Evolutionary conservation across 2,888 invertebrate species (phyloP), one percentile per base, ranked within the genome.

Genomic region (Liposcelis brunnea): DNA sequence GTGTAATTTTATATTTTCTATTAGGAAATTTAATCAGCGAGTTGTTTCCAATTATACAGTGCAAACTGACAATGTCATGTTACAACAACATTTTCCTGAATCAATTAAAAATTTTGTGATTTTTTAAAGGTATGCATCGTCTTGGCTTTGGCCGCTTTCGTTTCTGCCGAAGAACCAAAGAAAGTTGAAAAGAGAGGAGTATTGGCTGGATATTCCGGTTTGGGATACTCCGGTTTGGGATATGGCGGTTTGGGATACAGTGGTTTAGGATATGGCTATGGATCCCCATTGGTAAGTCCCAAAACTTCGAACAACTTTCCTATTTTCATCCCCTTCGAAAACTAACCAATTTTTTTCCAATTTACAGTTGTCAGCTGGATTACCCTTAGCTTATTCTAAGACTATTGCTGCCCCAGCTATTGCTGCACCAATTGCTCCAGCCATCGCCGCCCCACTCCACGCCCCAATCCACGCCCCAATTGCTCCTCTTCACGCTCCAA

Each of bases 121-220:
- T 26, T 8, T 26, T 26, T 26, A 4, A 26, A 40, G 40, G 19
- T 40, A n/a, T 40, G 40, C 40, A 14, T 40, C 16, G 37, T 36
- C 21, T 21, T 40, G 6, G 40, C 40, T 21, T 21, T 40, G 15
- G 40, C 19, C 16, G 40, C 40, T 18, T 16, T 40, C 40, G 35
- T 16, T 16, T 4, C 16, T 10, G 40, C 19, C 40, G 40, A 40
- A 14, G 19, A 14, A n/a, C 40, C 40, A 14, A 40, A 40, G 40
- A 40, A 40, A 19, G 40, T 40, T 16, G 40, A 40, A 8, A 40
- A 40, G 40, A 16, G 40, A 16, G 40, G 40, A 12, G 21, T 40
- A 12, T n/a, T 40, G 7, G 40, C 19, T 15, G 40, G 40, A 19
- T 40, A 40, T 11, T 26, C 26, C 8, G 26, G 26, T 26, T 26